Percentiles rank a stretch among this genome's conserved stretches.
These are phyloP conservation scores for Cynocephalus volans DNA, from an alignment of 2,113 vertebrate species.

Conservation along the genomic window DNA sequence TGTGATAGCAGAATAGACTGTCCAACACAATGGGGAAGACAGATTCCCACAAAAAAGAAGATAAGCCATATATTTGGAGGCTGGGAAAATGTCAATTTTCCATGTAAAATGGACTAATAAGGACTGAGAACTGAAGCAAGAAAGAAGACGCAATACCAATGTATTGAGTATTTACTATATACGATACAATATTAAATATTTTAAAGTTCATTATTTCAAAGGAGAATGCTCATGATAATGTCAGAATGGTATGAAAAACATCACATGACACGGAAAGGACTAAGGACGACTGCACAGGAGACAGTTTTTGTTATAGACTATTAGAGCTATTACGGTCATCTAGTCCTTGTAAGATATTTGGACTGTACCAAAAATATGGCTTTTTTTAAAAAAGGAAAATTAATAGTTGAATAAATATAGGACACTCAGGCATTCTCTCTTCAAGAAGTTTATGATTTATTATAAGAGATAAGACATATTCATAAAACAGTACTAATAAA, in stretches of 20 bases:
- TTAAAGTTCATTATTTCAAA: conserved; percentile 5
- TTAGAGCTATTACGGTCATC: neutral
- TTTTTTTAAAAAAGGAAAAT: neutral
- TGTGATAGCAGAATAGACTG: neutral
- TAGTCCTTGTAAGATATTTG: neutral
- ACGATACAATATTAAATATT: neutral
- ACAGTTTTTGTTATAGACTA: neutral
- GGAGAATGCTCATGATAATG: neutral
- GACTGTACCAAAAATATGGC: neutral
- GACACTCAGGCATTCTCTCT: neutral
- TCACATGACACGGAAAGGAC: neutral
- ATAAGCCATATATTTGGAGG: neutral
- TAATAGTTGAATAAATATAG: neutral
- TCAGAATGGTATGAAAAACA: neutral
- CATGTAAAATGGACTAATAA: neutral
- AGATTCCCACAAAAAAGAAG: neutral
- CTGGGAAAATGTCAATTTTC: neutral
- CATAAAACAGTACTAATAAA: neutral
- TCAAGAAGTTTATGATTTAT: neutral
- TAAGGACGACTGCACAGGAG: neutral
- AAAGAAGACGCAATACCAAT: neutral
- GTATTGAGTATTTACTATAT: neutral
- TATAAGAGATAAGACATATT: neutral
- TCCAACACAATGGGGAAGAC: neutral
- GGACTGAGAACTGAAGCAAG: neutral